Conservation (phyloP, 1,140 invertebrate species). For the Daktulosphaira vitifoliae region DNA sequence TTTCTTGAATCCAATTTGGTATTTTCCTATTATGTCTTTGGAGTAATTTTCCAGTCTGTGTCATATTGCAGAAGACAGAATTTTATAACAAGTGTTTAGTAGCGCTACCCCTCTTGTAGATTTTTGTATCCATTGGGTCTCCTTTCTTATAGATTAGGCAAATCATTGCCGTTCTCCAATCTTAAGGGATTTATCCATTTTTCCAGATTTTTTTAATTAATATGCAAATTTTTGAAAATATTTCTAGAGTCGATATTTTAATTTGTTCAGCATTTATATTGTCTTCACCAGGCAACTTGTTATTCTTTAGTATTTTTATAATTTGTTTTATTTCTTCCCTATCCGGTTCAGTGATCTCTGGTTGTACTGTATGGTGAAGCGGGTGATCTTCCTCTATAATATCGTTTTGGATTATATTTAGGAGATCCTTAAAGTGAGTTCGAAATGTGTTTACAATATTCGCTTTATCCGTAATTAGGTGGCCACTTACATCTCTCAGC, state of each 20-base stretch:
- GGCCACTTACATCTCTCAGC: background rate
- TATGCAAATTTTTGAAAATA: background rate
- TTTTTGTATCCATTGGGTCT: too few relatives aligned
- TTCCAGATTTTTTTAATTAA: conserved; percentile 6
- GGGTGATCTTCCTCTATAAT: background rate
- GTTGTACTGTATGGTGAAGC: background rate
- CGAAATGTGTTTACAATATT: background rate
- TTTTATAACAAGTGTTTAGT: too few relatives aligned
- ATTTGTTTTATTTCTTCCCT: background rate
- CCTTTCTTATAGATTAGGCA: too few relatives aligned
- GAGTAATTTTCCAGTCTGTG: background rate
- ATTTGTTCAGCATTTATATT: conserved; percentile 7
- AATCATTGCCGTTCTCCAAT: background rate
- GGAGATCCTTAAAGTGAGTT: background rate
- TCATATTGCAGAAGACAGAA: too few relatives aligned
- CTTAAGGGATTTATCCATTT: conserved; percentile 7
- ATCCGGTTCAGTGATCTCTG: background rate
- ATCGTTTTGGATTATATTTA: background rate
- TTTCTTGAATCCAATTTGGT: background rate
- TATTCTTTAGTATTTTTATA: conserved; percentile 22
- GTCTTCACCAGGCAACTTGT: background rate
- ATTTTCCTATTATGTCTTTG: background rate
- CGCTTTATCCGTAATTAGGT: background rate
- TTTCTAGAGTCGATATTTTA: conserved; percentile 12
- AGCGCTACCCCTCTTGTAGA: too few relatives aligned